Conservation (phyloP, 2,797 vertebrate species). For the Enteromius treurensis region DNA sequence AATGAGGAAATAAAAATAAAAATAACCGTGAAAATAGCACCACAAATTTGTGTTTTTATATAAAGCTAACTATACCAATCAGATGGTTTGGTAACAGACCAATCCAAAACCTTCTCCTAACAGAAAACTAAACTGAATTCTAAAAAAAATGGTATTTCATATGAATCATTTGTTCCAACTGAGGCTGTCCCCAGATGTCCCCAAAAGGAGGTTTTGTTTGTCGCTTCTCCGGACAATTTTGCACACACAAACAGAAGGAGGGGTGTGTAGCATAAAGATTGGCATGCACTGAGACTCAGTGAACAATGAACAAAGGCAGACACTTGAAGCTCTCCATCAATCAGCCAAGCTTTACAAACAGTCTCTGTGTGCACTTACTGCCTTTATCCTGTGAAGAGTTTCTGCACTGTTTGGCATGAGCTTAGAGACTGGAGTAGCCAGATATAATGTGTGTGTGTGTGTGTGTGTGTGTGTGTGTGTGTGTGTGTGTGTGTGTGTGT, state of each 20-base stretch:
- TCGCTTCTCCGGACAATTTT: not conserved
- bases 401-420: constrained; percentile 23
- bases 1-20: not conserved
- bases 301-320: constrained; percentile 50
- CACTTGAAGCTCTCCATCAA: constrained; percentile 51
- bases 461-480: not conserved
- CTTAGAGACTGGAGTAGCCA: not conserved
- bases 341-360: constrained; percentile 45
- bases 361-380: constrained; percentile 33
- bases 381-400: constrained; percentile 32
- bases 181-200: constrained; percentile 16
- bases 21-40: not conserved
- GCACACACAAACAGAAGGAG: not conserved
- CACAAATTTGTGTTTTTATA: not conserved
- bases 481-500: constrained; percentile 33
- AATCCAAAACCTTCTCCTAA: not conserved
- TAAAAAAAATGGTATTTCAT: not conserved
- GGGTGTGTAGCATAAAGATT: constrained; percentile 30
- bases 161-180: not conserved
- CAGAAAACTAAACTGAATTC: not conserved
- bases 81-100: not conserved
- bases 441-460: constrained; percentile 15
- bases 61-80: not conserved
- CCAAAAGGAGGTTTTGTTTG: not conserved
- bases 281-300: constrained; percentile 24